A percentile compares a stretch with the other conserved stretches of the same genome.
These are phyloP conservation scores for Glossophaga mutica DNA, from an alignment of 2,797 vertebrate genomes.

Conservation along the genomic window DNA sequence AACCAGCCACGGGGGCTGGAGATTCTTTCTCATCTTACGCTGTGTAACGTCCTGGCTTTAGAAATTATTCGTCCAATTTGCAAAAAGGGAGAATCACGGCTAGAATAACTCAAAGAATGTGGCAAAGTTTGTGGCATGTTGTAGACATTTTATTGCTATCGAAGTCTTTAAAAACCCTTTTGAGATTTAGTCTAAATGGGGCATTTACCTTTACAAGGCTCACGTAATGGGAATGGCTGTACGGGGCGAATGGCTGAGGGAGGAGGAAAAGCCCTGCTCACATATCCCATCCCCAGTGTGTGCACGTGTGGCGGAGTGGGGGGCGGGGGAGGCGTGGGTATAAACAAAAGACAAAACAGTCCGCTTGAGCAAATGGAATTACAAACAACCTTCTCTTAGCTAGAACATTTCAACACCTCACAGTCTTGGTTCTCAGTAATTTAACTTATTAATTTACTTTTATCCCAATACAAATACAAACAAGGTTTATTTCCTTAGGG, in stretches of 20 bases:
- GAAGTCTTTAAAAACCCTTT: background rate
- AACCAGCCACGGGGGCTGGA: background rate
- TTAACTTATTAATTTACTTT: background rate
- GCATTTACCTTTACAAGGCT: background rate
- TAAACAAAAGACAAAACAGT: background rate
- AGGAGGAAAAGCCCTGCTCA: background rate
- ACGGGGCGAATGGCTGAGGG: background rate
- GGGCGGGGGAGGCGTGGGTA: accelerated
- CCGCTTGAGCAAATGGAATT: background rate
- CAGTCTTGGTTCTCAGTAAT: background rate
- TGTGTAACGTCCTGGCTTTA: background rate
- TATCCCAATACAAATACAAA: background rate
- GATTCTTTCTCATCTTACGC: background rate
- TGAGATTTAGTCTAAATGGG: background rate
- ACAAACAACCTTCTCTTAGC: background rate
- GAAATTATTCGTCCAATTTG: background rate
- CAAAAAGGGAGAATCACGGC: background rate
- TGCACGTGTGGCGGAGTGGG: background rate
- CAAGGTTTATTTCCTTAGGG: background rate
- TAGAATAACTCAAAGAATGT: background rate
- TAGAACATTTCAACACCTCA: background rate
- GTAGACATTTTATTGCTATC: background rate
- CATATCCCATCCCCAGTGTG: background rate
- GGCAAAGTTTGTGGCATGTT: background rate
- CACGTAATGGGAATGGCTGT: background rate